Percentiles rank a stretch among this genome's conserved stretches.
phyloP scores from a whole-genome alignment of 2,113 vertebrate genomes.

The Limnothrissa miodon region DNA sequence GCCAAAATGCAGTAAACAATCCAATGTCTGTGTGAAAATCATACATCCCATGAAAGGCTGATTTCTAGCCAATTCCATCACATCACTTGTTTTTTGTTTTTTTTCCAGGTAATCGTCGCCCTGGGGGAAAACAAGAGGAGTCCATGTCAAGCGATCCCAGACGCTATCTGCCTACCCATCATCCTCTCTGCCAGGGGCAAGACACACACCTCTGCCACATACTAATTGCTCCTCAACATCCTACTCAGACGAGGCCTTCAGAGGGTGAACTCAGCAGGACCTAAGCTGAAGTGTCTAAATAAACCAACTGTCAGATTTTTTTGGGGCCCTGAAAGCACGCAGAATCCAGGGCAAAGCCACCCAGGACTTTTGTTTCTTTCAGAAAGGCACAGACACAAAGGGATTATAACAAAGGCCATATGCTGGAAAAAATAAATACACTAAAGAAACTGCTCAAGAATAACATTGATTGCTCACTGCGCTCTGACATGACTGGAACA shows the following conservation, averaged over 20 bases:
- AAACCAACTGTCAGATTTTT: slow-evolving; percentile 26
- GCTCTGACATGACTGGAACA: slow-evolving; percentile 38
- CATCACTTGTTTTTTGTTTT: neutral
- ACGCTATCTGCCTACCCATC: neutral
- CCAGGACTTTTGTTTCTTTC: slow-evolving; percentile 13
- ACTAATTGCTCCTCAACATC: neutral
- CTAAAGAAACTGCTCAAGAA: slow-evolving; percentile 5
- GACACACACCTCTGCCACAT: neutral
- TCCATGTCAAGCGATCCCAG: neutral
- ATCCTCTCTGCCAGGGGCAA: neutral
- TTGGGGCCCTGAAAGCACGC: slow-evolving; percentile 19
- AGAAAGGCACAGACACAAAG: slow-evolving; percentile 26
- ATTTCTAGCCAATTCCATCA: neutral
- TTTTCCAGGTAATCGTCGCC: neutral
- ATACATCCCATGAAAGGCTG: neutral
- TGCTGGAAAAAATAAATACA: slow-evolving; percentile 29
- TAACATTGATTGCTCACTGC: slow-evolving; percentile 9
- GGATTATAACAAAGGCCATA: slow-evolving; percentile 35
- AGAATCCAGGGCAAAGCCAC: slow-evolving; percentile 11
- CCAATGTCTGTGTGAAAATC: neutral
- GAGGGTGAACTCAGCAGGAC: slow-evolving; percentile 16
- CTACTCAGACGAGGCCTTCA: neutral
- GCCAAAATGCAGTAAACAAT: neutral
- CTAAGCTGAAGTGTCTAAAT: slow-evolving; percentile 42
- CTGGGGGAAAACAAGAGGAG: neutral